A percentile compares a stretch with the other conserved stretches of the same genome.
Conservation (phyloP, 2,113 vertebrate genomes). For the Opisthocomus hoazin region DNA sequence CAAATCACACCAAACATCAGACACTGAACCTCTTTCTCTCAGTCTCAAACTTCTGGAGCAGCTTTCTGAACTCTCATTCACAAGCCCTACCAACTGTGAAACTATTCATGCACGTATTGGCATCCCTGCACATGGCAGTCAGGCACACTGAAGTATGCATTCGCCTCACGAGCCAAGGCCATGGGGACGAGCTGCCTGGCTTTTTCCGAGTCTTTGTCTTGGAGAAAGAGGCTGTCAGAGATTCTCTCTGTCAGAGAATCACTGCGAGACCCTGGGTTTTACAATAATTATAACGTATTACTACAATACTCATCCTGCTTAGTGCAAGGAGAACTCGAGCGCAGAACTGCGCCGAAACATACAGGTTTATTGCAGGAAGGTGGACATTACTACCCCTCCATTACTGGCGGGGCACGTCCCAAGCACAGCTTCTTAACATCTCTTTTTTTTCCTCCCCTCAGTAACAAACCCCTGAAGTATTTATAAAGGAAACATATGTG, state of each 20-base stretch:
- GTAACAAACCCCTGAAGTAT: neutral
- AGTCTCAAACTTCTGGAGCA: neutral
- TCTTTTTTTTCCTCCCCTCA: neutral
- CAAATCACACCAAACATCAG: neutral
- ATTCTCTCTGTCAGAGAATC: neutral
- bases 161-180: neutral
- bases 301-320: neutral
- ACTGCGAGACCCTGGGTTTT: neutral
- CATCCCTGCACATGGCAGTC: accelerated
- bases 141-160: neutral
- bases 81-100: neutral
- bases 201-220: neutral
- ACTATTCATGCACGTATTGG: neutral
- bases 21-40: neutral
- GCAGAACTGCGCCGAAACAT: neutral
- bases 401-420: neutral
- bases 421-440: neutral
- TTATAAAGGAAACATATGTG: neutral
- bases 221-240: neutral
- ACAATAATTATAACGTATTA: neutral
- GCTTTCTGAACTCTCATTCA: neutral
- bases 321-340: neutral
- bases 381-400: neutral
- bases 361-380: neutral
- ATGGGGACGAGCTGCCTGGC: neutral